phyloP scores from a whole-genome alignment of 2,113 vertebrate genomes.

The Sylvietta virens region DNA sequence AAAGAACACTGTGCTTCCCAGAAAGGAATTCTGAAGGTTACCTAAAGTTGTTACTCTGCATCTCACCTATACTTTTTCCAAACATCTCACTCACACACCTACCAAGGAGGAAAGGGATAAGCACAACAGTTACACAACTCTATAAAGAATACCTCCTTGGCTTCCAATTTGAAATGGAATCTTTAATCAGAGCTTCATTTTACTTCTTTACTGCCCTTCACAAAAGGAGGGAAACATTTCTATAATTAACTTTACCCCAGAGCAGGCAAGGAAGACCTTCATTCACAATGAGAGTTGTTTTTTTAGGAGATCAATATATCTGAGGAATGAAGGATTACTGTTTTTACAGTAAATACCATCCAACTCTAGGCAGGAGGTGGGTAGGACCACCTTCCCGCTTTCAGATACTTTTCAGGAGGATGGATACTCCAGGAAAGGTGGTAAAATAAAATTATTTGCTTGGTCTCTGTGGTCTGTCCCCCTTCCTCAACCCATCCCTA shows the following conservation, averaged over 20 bases:
- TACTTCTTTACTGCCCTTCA: background rate
- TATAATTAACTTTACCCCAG: background rate
- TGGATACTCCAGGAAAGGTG: background rate
- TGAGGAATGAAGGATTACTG: background rate
- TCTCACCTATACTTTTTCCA: background rate
- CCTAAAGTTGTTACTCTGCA: background rate
- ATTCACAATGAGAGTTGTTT: background rate
- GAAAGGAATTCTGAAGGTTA: background rate
- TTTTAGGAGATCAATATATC: background rate
- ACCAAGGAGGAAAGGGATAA: background rate
- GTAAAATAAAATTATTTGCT: background rate
- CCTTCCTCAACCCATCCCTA: background rate
- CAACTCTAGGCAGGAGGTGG: background rate
- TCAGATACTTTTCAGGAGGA: background rate
- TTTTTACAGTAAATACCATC: background rate
- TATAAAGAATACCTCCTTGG: background rate
- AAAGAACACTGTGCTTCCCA: background rate
- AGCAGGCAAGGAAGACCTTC: background rate
- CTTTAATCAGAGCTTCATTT: background rate
- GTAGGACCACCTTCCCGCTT: background rate
- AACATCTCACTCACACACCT: background rate
- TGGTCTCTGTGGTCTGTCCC: background rate
- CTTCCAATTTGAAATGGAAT: background rate
- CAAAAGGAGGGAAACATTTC: background rate
- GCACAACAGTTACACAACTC: fast-evolving